These are phyloP conservation scores for Montipora efflorescens DNA, from an alignment of 64 coral and sea anemone genomes.

Conservation along the genomic window DNA sequence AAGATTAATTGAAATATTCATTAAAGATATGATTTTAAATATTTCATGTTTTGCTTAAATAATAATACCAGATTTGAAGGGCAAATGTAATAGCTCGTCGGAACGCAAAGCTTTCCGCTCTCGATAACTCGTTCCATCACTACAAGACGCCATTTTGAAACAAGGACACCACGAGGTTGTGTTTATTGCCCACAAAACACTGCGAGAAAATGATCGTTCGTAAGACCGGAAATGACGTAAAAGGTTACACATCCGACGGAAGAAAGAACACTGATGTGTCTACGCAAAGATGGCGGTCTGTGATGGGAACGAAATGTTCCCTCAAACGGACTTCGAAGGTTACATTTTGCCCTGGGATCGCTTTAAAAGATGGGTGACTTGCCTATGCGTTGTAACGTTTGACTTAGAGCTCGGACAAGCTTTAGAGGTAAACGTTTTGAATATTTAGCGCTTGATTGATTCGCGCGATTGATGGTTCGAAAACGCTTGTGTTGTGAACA, in stretches of 20 bases:
- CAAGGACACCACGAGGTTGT: not conserved
- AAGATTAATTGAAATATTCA: too few species aligned
- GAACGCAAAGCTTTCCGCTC: not conserved
- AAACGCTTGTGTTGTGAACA: slow-evolving; percentile 25
- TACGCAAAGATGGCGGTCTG: slow-evolving; percentile 87
- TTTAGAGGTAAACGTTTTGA: slow-evolving; percentile 70
- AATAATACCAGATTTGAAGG: slow-evolving; percentile 8
- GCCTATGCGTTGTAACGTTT: slow-evolving; percentile 98
- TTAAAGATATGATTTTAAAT: too few species aligned
- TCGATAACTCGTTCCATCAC: slow-evolving; percentile 16
- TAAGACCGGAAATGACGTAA: slow-evolving; percentile 41
- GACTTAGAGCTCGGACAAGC: slow-evolving; percentile 98
- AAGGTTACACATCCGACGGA: not conserved
- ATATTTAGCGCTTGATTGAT: not conserved
- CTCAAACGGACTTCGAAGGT: slow-evolving; percentile 66
- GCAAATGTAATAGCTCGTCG: slow-evolving; percentile 15
- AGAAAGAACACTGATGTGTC: not conserved
- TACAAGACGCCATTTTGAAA: slow-evolving; percentile 48
- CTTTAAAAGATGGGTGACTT: slow-evolving; percentile 98
- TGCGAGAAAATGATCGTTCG: not conserved
- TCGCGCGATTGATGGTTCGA: not conserved
- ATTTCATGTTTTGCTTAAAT: not conserved
- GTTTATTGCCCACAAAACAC: slow-evolving; percentile 21
- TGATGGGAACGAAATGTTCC: slow-evolving; percentile 60
- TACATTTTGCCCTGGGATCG: slow-evolving; percentile 96